Base-by-base conservation (phyloP, 2,113 vertebrate genomes). In the Thunnus thynnus region DNA sequence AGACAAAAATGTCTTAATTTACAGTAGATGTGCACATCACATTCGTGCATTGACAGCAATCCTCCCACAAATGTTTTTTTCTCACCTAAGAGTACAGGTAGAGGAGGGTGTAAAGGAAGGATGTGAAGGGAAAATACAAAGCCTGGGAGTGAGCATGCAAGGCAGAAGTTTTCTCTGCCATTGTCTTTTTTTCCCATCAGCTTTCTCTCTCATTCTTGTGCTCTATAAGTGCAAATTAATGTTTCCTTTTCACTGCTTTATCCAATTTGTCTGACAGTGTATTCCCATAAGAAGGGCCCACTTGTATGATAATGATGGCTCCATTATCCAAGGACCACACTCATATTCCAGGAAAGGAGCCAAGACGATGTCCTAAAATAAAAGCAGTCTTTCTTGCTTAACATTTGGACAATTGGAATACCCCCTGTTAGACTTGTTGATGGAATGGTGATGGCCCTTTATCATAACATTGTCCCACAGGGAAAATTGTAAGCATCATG, bases 231-330 rank as follows among this genome's bases (percentile, higher is more conserved):
- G 65, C 5, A 77, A 81, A 79, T 71, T 20, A 72, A 66, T 57
- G 44, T 78, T 81, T 75, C 47, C 22, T 55, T 84, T 85, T 69
- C 46, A 64, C 8, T 61, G 60, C 68, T 85, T 84, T 48, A 61
- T 67, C 68, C 79, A 61, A 63, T 85, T 83, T 69, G 67, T 71
- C 60, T 73, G 61, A 65, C 78, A 77, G 48, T 48, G 52, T 73
- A 76, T 78, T 81, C 80, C 63, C 60, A 71, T 58, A 20, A 71
- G 27, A 63, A 68, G 13, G 69, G 46, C 30, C 65, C 41, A 60
- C 32, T 80, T 80, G 41, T 78, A 60, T 80, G 69, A 83, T 72
- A 76, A 81, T 83, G 32, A 70, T 68, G 41, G 46, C 70, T 78
- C 30, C 27, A 32, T 81, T 81, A 87, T 65, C 76, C 55, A 54